Base-by-base conservation (phyloP, 2,888 invertebrate genomes). In the Conistra vaccinii region DNA sequence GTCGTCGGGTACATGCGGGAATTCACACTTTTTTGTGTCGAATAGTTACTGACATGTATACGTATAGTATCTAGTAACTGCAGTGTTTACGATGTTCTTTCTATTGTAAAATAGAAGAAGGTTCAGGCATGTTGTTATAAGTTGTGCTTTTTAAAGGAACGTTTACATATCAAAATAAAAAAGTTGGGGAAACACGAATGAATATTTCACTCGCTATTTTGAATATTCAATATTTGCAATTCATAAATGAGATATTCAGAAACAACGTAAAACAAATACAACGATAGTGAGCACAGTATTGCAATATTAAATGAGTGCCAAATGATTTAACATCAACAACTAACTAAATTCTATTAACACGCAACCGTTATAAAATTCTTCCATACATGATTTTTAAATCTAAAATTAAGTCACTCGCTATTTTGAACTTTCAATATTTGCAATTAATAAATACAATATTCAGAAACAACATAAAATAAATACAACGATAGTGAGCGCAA, bases 1-100 rank as follows among this genome's bases (percentile, higher is more conserved):
- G 69, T 57, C 32, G 5, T 53, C 48, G 5, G 51, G 1, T 48
- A 68, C 67, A 63, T 57, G 68, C 10, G 35, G 48, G 26, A 69
- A 76, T 73, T 68, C 39, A 29, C 53, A 55, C 39, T 62, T 70
- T 74, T 83, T 76, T 70, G 42, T 71, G 17, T 65, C 9, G 55
- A 32, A 53, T 51, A 23, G 3, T 61, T 35, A 42, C 60, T 42
- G 5, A 45, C 32, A 26, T 42, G 3, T 42, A 51, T 51, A 17
- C 14, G 5, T 73, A 23, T 23, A n/a, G 12, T 45, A 32, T 62
- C 32, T 45, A 7, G 2, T n/a, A n/a, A 23, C 7, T 48, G 14
- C 2, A 12, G 26, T 29, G 10, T 32, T 6, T 51, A 20, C 1
- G 10, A 45, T 9, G 32, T 55, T 32, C 17, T 14, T 32, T 58